Evolutionary conservation across 2,888 invertebrate genomes (phyloP), one percentile per base, ranked within the genome.

Genomic region (Mesoligia furuncula): DNA sequence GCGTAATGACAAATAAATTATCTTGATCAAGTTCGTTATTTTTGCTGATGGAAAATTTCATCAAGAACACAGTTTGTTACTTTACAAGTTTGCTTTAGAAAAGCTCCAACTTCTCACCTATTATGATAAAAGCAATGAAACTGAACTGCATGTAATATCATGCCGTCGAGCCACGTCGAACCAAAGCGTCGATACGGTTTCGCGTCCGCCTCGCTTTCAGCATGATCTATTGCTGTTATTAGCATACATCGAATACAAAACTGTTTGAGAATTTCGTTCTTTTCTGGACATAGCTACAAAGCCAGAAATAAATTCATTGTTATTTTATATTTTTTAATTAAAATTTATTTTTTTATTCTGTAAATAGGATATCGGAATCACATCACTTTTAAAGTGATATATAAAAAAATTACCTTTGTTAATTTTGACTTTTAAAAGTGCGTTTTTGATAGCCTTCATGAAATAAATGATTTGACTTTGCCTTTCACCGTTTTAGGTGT

Each of bases 211-310:
- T 64, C 85, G 61, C 64, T 65, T 65, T 75, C 59, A 70, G 54
- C 62, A 81, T 77, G 85, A 86, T 88, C 69, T 87, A 88, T 88
- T 72, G 85, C 27, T 31, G 72, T 70, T 79, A 87, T 88, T 87
- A 88, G 68, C 87, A 87, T 88, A 79, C 76, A 79, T 75, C 71
- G 65, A 75, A 85, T 79, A 74, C 61, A 59, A 66, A 84, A 69
- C 73, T 61, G 69, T 73, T 62, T 62, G 61, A 65, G 77, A 72
- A 73, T 73, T 79, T 75, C 54, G 11, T 39, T 59, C 73, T 77
- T 64, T 82, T 75, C 51, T 54, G 27, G 15, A 45, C 24, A 39
- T 36, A 62, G 17, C 61, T 61, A 9, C 11, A 36, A 36, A 36
- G 20, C 20, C 31, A 45, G 15, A 15, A 15, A 15, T 13, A 45